Base-by-base conservation (phyloP, 2,797 vertebrate genomes). In the Malurus leucopterus region DNA sequence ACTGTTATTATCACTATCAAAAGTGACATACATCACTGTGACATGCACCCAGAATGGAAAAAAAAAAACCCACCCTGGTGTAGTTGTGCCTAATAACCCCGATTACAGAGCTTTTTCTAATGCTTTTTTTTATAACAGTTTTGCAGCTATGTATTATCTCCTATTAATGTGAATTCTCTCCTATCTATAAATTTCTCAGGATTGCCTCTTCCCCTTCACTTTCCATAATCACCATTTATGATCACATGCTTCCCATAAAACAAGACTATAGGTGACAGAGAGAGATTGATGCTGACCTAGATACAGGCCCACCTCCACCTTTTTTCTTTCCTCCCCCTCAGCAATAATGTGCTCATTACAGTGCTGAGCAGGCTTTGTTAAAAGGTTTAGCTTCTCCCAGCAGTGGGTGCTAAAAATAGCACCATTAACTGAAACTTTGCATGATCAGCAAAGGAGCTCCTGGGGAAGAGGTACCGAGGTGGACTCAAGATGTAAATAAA, bases 41-140 rank as follows among this genome's bases (percentile, higher is more conserved):
- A 62, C 69, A 77, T 68, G 89, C 53, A 86, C 83, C 80, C 55
- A 74, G 79, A 92, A 86, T 83, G 61, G 79, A 13, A 64, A 86
- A 86, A 88, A 75, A 36, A 38, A 18, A 46, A 23, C 6, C 6
- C 10, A 4, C 12, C 54, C 74, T 49, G 13, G 8, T 74, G 30
- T 75, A 91, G 92, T 75, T 88, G 67, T 88, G 57, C 86, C 57
- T 94, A 95, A 95, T 91, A 90, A 89, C 71, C 71, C 61, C 64
- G 77, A 90, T 93, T 95, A 94, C n/a, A 70, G 84, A 94, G 61
- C 84, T 90, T 80, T 80, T 83, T 91, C 69, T 93, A 87, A 87
- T 94, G 64, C 80, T 40, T 91, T 94, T 93, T 95, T 96, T 92
- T 92, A 77, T 91, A 93, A 67, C 67, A 72, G 55, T 83, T 92